Percentiles rank a stretch among this genome's conserved stretches.
phyloP scores from a whole-genome alignment of 2,113 vertebrate genomes.

The Scophthalmus maximus region DNA sequence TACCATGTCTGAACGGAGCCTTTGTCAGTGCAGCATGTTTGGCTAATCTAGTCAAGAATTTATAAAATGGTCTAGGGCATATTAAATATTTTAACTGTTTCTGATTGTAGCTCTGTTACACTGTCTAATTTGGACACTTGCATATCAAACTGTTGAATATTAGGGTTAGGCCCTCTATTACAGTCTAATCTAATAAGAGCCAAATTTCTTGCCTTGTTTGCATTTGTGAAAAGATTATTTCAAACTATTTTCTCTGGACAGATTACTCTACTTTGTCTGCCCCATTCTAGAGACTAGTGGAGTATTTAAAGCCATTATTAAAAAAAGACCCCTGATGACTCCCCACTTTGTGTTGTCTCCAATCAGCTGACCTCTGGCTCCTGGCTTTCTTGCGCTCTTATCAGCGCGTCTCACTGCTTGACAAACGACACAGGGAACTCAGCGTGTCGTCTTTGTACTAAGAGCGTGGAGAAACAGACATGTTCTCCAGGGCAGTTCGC shows the following conservation, averaged over 20 bases:
- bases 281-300: not conserved
- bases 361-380: conserved; percentile 7
- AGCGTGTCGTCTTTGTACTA: conserved; percentile 3
- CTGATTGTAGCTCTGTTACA: not conserved
- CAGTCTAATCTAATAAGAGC: not conserved
- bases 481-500: conserved; percentile 1
- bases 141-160: not conserved
- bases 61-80: too few species aligned
- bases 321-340: not conserved
- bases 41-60: too few species aligned
- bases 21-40: too few species aligned
- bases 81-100: not conserved
- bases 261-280: not conserved
- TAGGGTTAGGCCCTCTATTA: too few species aligned
- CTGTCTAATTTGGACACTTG: not conserved
- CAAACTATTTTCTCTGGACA: not conserved
- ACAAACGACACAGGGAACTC: too few species aligned
- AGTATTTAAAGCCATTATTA: conserved; percentile 8
- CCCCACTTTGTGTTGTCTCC: not conserved
- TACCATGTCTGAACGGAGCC: too few species aligned
- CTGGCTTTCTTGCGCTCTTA: conserved; percentile 17
- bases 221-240: not conserved
- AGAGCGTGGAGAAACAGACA: conserved; percentile 16
- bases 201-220: not conserved
- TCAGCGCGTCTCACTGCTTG: too few species aligned